These are phyloP conservation scores for Myzus persicae DNA, from an alignment of 1,140 invertebrate genomes.

Conservation along the genomic window DNA sequence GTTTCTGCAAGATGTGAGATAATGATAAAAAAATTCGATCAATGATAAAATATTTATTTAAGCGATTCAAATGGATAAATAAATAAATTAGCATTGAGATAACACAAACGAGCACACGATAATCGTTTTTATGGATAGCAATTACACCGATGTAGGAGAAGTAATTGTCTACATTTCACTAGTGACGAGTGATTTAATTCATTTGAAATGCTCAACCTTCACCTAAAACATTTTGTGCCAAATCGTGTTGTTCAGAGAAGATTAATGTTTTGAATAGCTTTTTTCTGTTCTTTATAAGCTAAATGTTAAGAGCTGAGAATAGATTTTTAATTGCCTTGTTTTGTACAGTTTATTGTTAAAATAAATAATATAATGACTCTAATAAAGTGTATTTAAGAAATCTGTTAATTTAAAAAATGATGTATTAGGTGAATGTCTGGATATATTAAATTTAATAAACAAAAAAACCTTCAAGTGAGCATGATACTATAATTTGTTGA, in stretches of 20 bases:
- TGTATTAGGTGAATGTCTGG: too few relatives aligned
- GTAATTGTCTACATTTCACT: slow-evolving; percentile 30
- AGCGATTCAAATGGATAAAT: background rate
- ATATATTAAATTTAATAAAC: too few relatives aligned
- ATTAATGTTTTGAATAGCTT: slow-evolving; percentile 34
- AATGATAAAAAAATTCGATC: background rate
- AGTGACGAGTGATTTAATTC: slow-evolving; percentile 21
- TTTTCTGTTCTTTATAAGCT: background rate
- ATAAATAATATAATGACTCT: background rate
- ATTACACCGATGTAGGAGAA: background rate
- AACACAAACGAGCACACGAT: background rate
- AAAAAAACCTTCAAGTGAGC: too few relatives aligned
- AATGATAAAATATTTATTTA: background rate
- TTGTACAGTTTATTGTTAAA: background rate
- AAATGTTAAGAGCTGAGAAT: background rate
- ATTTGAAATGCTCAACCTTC: slow-evolving; percentile 33
- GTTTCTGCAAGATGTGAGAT: too few relatives aligned
- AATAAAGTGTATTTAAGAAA: background rate
- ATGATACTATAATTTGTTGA: too few relatives aligned
- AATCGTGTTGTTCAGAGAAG: slow-evolving; percentile 25
- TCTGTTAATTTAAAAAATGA: background rate
- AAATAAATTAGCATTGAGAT: background rate
- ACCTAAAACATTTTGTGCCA: slow-evolving; percentile 28
- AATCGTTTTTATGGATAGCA: background rate
- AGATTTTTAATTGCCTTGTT: background rate